Conservation (phyloP, 64 coral and sea anemone genomes). For the Anthopleura sola region DNA sequence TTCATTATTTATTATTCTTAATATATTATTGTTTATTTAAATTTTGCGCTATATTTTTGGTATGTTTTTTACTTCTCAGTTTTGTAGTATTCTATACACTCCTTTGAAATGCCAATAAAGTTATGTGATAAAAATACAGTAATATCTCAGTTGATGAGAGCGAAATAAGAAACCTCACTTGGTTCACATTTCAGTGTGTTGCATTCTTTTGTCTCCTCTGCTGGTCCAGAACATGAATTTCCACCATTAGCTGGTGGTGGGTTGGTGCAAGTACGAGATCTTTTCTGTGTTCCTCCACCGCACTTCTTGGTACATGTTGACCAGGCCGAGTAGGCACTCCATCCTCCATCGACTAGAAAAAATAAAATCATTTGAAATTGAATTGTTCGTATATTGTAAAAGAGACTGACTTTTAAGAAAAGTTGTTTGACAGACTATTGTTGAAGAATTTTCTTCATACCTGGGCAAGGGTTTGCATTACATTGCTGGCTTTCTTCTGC, state of each 20-base stretch:
- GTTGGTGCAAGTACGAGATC: background rate
- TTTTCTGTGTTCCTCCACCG: background rate
- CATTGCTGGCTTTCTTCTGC: too few species aligned
- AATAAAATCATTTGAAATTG: background rate
- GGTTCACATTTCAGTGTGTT: slow-evolving; percentile 5
- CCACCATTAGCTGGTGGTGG: too few species aligned
- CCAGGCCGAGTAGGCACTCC: background rate
- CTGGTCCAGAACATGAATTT: background rate
- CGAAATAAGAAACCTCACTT: background rate
- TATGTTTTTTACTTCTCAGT: too few species aligned
- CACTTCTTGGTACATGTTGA: background rate
- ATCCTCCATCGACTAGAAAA: background rate
- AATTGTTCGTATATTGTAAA: too few species aligned
- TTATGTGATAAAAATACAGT: too few species aligned
- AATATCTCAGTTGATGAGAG: background rate
- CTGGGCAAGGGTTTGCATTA: too few species aligned
- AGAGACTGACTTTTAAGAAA: too few species aligned
- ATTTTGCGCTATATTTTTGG: too few species aligned
- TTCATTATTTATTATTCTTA: too few species aligned
- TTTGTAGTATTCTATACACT: too few species aligned
- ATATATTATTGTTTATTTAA: too few species aligned
- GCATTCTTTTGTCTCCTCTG: background rate
- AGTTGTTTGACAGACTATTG: background rate
- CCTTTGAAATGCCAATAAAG: too few species aligned
- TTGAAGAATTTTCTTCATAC: background rate